A percentile compares a stretch with the other conserved stretches of the same genome.
Evolutionary conservation across 2,113 vertebrate genomes (phyloP).

Genomic region (Strix uralensis): DNA sequence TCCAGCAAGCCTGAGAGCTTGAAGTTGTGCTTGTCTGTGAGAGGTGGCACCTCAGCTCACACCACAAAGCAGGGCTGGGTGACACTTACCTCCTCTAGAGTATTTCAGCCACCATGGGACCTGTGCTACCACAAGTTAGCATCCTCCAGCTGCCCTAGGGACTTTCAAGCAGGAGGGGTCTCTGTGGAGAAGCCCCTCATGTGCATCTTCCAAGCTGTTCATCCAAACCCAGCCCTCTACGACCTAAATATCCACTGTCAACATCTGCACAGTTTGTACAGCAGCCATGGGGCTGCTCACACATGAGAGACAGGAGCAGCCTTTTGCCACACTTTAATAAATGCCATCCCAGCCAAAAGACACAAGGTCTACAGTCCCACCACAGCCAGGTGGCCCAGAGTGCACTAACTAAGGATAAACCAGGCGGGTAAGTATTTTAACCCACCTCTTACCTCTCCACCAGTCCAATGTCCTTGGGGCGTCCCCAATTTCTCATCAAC

Average conservation of each 20-base stretch:
- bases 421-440: background rate
- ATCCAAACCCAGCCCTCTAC: background rate
- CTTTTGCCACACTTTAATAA: background rate
- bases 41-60: background rate
- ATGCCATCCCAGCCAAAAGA: background rate
- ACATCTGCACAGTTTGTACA: background rate
- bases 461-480: background rate
- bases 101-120: background rate
- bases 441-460: conserved; percentile 43
- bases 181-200: background rate
- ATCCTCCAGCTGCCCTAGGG: background rate
- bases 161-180: background rate
- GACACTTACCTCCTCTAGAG: background rate
- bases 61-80: background rate
- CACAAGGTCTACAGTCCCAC: background rate
- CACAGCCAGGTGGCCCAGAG: background rate
- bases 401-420: background rate
- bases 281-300: background rate
- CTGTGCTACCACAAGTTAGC: background rate
- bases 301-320: background rate
- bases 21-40: background rate
- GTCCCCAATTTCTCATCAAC: conserved; percentile 47
- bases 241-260: background rate
- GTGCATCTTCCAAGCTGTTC: background rate
- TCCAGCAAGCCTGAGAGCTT: background rate